Conservation (phyloP, 2,888 invertebrate genomes). For the Philopedon plagiatum region DNA sequence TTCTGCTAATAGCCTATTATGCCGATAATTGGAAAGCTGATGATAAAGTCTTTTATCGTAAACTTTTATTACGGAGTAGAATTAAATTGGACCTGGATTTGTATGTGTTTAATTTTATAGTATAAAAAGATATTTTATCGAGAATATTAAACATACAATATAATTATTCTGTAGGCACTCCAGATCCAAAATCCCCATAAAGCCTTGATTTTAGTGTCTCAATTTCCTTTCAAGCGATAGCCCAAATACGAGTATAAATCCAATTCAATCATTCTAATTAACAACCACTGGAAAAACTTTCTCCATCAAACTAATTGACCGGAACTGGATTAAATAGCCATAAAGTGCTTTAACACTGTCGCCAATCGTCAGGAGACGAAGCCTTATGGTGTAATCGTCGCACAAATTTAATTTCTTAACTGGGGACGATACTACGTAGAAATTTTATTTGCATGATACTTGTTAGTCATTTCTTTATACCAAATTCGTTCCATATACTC, state of each 20-base stretch:
- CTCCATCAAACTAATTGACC: conserved; percentile 1
- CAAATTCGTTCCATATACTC: no score
- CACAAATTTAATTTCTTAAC: not conserved
- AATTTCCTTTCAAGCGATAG: not conserved
- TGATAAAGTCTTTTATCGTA: no score
- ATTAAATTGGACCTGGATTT: no score
- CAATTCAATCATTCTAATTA: not conserved
- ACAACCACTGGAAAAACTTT: not conserved
- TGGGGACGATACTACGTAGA: not conserved
- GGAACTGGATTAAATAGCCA: conserved; percentile 2
- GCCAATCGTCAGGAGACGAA: conserved; percentile 3
- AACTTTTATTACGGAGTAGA: no score
- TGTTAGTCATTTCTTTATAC: no score
- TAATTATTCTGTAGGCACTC: no score
- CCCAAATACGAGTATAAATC: not conserved
- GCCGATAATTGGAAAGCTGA: no score
- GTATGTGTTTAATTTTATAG: no score
- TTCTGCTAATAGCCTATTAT: no score
- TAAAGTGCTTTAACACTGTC: conserved; percentile 6
- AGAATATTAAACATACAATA: no score
- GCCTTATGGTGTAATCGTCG: not conserved
- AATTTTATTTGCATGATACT: not conserved
- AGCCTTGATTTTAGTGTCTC: not conserved
- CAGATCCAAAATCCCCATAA: not conserved
- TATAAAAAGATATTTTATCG: no score